Conservation (phyloP, 2,888 invertebrate species). For the Meiosimyza platycephala region DNA sequence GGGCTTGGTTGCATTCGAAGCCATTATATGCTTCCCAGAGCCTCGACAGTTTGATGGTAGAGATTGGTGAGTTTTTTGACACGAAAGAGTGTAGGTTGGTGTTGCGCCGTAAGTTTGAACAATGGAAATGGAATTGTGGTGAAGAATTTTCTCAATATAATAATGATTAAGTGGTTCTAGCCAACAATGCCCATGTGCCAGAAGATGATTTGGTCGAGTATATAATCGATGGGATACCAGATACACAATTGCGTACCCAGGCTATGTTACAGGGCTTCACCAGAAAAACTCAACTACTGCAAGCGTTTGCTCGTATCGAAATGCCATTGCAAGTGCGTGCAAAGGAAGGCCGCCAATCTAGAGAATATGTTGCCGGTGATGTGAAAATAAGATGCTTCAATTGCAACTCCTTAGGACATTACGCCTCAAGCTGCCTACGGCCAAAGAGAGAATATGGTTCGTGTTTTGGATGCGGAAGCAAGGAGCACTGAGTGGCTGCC, state of each 20-base stretch:
- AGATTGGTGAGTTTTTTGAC: conserved; percentile 8
- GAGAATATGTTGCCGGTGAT: neutral
- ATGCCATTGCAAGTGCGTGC: neutral
- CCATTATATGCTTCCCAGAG: neutral
- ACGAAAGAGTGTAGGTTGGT: conserved; percentile 30
- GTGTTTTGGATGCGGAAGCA: conserved; percentile 31
- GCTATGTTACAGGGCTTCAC: conserved; percentile 38
- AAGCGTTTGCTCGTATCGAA: conserved; percentile 36
- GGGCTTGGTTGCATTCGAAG: neutral
- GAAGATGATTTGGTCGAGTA: conserved; percentile 41
- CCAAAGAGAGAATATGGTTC: conserved; percentile 28
- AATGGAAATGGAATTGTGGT: conserved; percentile 34
- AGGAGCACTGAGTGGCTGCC: conserved; percentile 13
- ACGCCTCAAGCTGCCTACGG: conserved; percentile 35
- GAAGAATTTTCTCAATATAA: conserved; percentile 37
- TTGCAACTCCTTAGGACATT: conserved; percentile 32
- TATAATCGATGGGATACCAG: conserved; percentile 42
- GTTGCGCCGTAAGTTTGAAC: conserved; percentile 38
- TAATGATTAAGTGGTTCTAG: conserved; percentile 39
- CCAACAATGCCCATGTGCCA: conserved; percentile 28
- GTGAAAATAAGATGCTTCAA: conserved; percentile 25
- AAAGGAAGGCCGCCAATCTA: neutral
- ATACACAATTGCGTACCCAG: conserved; percentile 32
- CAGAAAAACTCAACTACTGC: conserved; percentile 29
- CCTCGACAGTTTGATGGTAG: neutral